Percentiles rank a stretch among this genome's conserved stretches.
These are phyloP conservation scores for Gallinago media DNA, from an alignment of 2,113 vertebrate species.

Conservation along the genomic window DNA sequence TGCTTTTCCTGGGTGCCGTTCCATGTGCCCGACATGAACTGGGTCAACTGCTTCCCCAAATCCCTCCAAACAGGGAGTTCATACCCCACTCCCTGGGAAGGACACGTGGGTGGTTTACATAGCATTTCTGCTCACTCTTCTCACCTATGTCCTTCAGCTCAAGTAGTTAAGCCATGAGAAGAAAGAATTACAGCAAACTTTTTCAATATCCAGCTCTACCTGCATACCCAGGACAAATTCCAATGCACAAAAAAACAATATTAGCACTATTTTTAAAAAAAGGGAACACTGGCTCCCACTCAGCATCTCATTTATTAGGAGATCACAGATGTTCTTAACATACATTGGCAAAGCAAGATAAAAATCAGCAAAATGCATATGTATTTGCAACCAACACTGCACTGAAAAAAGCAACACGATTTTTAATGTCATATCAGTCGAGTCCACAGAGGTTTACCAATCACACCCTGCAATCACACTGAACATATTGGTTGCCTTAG, in stretches of 20 bases:
- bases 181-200: background rate
- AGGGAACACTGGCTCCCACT: background rate
- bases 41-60: background rate
- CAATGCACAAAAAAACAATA: background rate
- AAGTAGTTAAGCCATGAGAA: background rate
- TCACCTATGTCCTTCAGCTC: background rate
- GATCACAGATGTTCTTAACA: background rate
- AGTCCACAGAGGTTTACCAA: background rate
- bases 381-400: background rate
- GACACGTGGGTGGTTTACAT: background rate
- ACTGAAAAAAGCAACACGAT: background rate
- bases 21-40: rapidly evolving
- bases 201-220: background rate
- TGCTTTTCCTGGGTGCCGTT: background rate
- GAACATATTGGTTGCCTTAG: constrained; percentile 24
- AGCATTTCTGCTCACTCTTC: background rate
- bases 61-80: background rate
- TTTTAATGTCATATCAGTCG: background rate
- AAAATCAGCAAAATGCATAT: constrained; percentile 13
- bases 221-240: background rate
- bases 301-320: background rate
- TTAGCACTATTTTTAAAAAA: background rate
- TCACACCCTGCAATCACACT: background rate
- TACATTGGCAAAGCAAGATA: background rate
- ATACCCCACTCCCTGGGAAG: background rate